phyloP scores from a whole-genome alignment of 2,113 vertebrate genomes.

The Larimichthys crocea region DNA sequence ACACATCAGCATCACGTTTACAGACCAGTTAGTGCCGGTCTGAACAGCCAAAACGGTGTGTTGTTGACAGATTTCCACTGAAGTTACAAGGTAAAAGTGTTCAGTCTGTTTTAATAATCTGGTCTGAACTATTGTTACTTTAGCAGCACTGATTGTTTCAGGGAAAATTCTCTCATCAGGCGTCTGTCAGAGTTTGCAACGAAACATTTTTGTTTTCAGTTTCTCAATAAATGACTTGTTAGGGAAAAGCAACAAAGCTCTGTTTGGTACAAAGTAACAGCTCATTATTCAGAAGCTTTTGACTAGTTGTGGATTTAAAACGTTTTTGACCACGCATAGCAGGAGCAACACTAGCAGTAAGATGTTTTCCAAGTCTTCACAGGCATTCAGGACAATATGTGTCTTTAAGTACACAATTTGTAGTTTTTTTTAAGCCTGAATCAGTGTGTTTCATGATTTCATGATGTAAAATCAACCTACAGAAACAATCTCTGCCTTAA shows the following conservation, averaged over 20 bases:
- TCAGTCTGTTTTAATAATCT: conserved; percentile 22
- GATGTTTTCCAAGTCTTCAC: neutral
- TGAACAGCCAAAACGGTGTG: conserved; percentile 41
- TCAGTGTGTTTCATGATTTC: neutral
- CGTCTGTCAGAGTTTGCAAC: conserved; percentile 3
- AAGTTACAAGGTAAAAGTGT: neutral
- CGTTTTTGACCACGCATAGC: neutral
- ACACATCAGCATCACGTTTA: conserved; percentile 62
- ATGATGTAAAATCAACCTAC: neutral
- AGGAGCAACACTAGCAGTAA: neutral
- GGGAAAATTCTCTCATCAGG: conserved; percentile 18
- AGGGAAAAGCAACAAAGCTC: neutral
- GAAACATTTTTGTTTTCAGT: conserved; percentile 18
- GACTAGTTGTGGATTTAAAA: neutral
- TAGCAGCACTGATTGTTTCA: neutral
- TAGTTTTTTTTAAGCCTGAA: neutral
- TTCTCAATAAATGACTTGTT: conserved; percentile 11
- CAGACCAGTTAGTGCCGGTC: conserved; percentile 43
- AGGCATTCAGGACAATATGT: neutral
- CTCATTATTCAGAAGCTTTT: conserved; percentile 12
- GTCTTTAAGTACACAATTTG: neutral
- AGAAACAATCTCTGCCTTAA: neutral
- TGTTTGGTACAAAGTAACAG: conserved; percentile 18
- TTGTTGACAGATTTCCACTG: conserved; percentile 46
- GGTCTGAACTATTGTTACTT: neutral